Base-by-base conservation (phyloP, 2,797 vertebrate species). In the Syngnathus acus region DNA sequence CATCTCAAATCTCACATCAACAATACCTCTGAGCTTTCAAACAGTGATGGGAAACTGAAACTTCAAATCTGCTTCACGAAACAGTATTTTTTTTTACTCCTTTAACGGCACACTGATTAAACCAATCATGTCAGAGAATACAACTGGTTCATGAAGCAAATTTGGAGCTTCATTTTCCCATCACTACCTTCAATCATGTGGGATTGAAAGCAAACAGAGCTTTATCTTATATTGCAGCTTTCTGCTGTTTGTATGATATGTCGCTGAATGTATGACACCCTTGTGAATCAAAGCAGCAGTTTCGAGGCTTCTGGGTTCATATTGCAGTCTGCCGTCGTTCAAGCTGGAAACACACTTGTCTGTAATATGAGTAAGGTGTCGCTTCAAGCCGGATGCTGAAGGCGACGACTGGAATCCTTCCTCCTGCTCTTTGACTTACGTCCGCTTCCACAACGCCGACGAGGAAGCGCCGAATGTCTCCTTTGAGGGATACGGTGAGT, bases 401-500 rank as follows among this genome's bases (percentile, higher is more conserved):
- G 37, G 26, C 7, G 19, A 59, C 4, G 60, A 21, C 60, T 21
- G 60, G 17, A 19, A 40, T 62, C 60, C 60, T 62, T 62, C 40
- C 7, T 62, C 55, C 48, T 40, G 55, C 67, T 66, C 64, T 63
- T 75, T 72, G 72, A 77, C 65, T 74, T 71, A 45, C 32, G 51
- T 45, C 63, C 66, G 58, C 69, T 58, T 58, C 55, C 55, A 16
- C 51, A 21, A 23, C 74, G 32, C 64, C 10, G 16, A 39, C 26
- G 58, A 75, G 19, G 55, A 26, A 65, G 21, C 40, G 16, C 64
- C 67, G 13, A 64, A 70, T 74, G 62, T 61, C 59, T 64, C 76
- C 64, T 68, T 68, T 62, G 66, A 72, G 72, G 72, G 42, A 70
- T 72, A 47, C 72, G 74, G 75, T 60, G 69, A 76, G 67, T 72